Evolutionary conservation across 2,797 vertebrate species (phyloP).

Genomic region (Danio kyathit): DNA sequence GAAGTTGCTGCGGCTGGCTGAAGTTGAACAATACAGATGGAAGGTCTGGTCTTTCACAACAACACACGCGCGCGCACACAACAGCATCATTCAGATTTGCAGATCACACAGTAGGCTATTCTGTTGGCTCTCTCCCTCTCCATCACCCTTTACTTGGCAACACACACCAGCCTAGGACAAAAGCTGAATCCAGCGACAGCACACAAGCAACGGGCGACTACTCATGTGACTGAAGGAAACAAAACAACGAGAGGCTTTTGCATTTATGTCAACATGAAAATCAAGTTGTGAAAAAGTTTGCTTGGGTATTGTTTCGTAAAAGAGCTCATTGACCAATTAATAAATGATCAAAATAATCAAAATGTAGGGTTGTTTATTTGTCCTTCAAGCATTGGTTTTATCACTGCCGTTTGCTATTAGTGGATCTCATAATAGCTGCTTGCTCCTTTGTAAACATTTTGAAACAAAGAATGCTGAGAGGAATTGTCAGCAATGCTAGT

Average conservation of each 20-base stretch:
- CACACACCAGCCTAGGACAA: constrained; percentile 50
- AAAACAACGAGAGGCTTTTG: constrained; percentile 10
- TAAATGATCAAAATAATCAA: too few species aligned
- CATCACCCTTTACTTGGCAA: constrained; percentile 42
- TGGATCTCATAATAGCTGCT: too few species aligned
- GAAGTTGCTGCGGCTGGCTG: constrained; percentile 39
- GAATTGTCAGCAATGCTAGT: too few species aligned
- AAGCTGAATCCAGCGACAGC: constrained; percentile 62
- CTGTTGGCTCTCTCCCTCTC: constrained; percentile 20
- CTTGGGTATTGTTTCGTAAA: too few species aligned
- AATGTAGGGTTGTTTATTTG: too few species aligned
- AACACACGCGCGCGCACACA: constrained; percentile 39
- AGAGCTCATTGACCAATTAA: too few species aligned
- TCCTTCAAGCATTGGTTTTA: too few species aligned
- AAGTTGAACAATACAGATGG: constrained; percentile 41
- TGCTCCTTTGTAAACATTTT: too few species aligned
- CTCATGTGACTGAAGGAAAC: background rate
- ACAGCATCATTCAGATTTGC: constrained; percentile 43
- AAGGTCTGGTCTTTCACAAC: constrained; percentile 54
- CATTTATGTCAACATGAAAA: background rate
- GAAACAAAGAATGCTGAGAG: too few species aligned
- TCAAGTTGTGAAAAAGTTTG: background rate
- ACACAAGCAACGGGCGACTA: constrained; percentile 16
- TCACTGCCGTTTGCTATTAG: too few species aligned
- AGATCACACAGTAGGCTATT: constrained; percentile 57